phyloP scores from a whole-genome alignment of 2,797 vertebrate genomes.

The Balearica regulorum region DNA sequence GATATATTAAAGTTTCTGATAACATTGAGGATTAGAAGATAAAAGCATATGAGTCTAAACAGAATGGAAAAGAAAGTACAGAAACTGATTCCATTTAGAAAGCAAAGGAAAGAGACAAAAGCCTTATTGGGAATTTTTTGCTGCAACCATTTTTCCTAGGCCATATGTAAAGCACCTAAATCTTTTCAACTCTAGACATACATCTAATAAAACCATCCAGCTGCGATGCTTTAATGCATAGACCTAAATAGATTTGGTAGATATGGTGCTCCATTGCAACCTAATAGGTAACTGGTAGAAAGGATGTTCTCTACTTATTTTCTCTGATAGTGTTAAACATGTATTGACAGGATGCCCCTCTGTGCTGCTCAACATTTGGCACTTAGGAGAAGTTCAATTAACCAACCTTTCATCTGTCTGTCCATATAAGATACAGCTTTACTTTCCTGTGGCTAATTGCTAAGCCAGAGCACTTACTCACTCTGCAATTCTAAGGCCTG shows the following conservation, averaged over 20 bases:
- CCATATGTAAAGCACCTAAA: not conserved
- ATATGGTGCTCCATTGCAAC: not conserved
- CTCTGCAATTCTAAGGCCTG: not conserved
- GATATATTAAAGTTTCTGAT: not conserved
- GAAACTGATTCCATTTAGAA: not conserved
- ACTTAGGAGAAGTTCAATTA: slow-evolving; percentile 41
- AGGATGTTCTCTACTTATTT: not conserved
- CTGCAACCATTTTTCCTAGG: not conserved
- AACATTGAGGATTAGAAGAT: not conserved
- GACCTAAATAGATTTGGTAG: not conserved
- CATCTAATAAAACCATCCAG: not conserved
- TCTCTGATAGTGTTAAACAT: not conserved
- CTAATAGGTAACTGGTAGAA: not conserved
- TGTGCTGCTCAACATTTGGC: not conserved
- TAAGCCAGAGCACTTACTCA: not conserved
- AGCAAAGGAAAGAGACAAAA: not conserved
- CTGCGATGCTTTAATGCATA: not conserved
- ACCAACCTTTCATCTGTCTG: slow-evolving; percentile 6
- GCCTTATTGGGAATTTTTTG: not conserved
- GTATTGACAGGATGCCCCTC: not conserved
- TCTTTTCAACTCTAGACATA: not conserved
- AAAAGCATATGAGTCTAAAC: not conserved
- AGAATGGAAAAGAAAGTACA: not conserved
- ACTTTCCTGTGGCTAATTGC: slow-evolving; percentile 21
- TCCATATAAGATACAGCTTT: not conserved